Evolutionary conservation across 2,888 invertebrate species (phyloP).

Genomic region (Scelioninae gen. 1): DNA sequence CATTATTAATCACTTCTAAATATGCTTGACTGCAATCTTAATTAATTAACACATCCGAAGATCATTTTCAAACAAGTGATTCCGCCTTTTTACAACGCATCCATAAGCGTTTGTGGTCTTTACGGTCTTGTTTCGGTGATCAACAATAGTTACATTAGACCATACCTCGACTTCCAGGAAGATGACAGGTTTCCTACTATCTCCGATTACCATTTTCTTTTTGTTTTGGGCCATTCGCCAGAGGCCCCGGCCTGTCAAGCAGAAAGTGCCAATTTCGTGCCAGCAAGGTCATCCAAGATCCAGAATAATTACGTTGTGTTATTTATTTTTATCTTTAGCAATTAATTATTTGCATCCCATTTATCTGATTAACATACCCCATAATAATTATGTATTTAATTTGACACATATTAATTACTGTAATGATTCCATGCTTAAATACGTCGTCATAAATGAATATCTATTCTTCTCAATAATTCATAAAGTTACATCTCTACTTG

Average conservation of each 20-base stretch:
- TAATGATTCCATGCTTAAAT: background rate
- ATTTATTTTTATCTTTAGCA: no score
- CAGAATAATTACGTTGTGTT: background rate
- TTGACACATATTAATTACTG: no score
- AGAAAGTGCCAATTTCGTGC: slow-evolving; percentile 46
- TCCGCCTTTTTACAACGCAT: slow-evolving; percentile 7
- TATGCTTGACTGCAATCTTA: background rate
- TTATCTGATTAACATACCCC: no score
- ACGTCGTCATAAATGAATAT: no score
- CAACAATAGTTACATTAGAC: slow-evolving; percentile 29
- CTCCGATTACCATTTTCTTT: slow-evolving; percentile 51
- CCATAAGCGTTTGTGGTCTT: slow-evolving; percentile 47
- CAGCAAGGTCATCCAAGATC: slow-evolving; percentile 27
- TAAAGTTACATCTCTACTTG: no score
- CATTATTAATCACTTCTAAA: background rate
- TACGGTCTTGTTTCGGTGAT: slow-evolving; percentile 50
- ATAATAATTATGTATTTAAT: no score
- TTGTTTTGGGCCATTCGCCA: slow-evolving; percentile 21
- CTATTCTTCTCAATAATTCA: no score
- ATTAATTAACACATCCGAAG: slow-evolving; percentile 20
- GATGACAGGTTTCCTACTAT: slow-evolving; percentile 54
- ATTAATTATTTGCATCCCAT: no score
- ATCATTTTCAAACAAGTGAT: background rate
- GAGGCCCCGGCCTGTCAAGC: slow-evolving; percentile 44
- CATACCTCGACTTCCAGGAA: slow-evolving; percentile 35